Evolutionary conservation across 37 sponge, comb jelly and placozoan genomes (phyloP).

Genomic region (Ephydatia muelleri): DNA sequence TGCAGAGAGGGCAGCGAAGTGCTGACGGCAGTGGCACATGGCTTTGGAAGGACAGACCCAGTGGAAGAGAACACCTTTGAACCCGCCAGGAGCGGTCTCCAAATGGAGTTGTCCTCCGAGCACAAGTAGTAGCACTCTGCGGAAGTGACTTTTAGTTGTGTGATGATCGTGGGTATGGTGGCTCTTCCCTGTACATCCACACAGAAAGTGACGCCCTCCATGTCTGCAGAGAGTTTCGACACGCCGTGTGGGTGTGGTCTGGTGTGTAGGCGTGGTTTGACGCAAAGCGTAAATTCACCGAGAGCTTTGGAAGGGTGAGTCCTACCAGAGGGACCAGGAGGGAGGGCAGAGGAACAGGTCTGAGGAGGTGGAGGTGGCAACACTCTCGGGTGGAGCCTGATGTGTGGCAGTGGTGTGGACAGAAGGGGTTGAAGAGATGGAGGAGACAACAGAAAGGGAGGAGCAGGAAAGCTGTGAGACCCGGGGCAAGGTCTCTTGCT

Average conservation of each 20-base stretch:
- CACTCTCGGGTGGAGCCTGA: background rate
- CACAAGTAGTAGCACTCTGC: background rate
- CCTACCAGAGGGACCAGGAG: background rate
- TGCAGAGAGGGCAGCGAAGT: background rate
- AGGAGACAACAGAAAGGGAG: background rate
- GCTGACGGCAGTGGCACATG: background rate
- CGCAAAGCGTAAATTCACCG: background rate
- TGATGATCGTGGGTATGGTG: slow-evolving; percentile 7
- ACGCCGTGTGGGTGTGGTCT: background rate
- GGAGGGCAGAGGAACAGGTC: background rate
- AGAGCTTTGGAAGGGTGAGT: background rate
- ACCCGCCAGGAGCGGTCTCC: slow-evolving; percentile 31
- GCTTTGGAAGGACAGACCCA: slow-evolving; percentile 33
- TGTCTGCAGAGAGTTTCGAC: slow-evolving; percentile 26
- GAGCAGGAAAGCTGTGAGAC: background rate
- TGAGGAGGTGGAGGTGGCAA: background rate
- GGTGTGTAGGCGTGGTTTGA: background rate
- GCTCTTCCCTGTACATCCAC: slow-evolving; percentile 53
- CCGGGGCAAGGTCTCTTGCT: background rate
- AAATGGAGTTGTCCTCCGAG: background rate
- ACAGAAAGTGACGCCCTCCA: slow-evolving; percentile 42
- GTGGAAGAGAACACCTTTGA: slow-evolving; percentile 53
- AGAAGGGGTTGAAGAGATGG: background rate
- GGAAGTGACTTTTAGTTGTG: background rate
- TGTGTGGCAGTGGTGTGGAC: background rate